Evolutionary conservation across 2,888 invertebrate species (phyloP), one percentile per base, ranked within the genome.

Genomic region (Drosophila kambysellisi): DNA sequence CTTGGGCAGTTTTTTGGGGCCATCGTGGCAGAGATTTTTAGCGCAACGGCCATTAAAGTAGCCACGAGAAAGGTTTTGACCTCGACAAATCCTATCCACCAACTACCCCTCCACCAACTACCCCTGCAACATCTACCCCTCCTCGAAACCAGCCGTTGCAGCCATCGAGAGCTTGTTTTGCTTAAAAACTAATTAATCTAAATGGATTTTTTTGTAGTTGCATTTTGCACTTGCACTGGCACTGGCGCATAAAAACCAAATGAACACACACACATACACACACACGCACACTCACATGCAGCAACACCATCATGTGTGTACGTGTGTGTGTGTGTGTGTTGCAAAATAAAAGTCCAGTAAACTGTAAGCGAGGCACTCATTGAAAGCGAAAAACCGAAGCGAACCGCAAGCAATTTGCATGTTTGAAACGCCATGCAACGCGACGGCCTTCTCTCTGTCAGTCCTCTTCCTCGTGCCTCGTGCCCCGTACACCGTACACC

Each of bases 131-230:
- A 37, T 17, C 15, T 15, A 8, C 8, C 4, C 46, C 8, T 11
- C 41, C 41, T 46, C 37, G 17, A n/a, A 8, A n/a, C 12, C 39
- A 30, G 25, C 52, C 9, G 12, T 25, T 15, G 57, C 25, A 11
- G 9, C 32, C 52, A 61, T 15, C 41, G 41, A 51, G 70, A 39
- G 63, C 74, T 75, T 78, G 75, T 74, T 81, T 77, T 76, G 83
- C 80, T 89, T 83, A 78, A 89, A 88, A 88, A 84, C 89, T 88
- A 88, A 88, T 88, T 88, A 88, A 88, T 86, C 86, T 86, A 89
- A 88, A 89, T 89, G 89, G 86, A 84, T 82, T 84, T 89, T 79
- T 84, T 78, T 79, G 72, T 75, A 65, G 68, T 57, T 75, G 78
- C 74, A 74, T 71, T 78, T 57, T 75, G 50, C 64, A 78, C 53